Evolutionary conservation across 53 echinoderm and acorn worm species (phyloP), one percentile per base, ranked within the genome.

Genomic region (Mesocentrotus franciscanus): DNA sequence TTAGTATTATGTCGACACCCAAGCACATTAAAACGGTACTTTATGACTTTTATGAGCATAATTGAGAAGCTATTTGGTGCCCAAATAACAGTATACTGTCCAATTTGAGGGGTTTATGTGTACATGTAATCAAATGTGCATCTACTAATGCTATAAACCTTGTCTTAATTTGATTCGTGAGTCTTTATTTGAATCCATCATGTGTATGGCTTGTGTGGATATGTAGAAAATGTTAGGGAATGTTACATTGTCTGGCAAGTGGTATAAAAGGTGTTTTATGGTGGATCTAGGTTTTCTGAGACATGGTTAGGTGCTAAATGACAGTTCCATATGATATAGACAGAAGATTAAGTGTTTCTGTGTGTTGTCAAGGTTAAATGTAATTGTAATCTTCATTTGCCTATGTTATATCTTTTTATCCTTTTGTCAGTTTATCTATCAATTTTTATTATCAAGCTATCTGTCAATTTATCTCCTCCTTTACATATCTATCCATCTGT

Each of bases 1-100:
- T 20, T 81, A 20, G 81, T 81, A 39, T 26, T 87, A 29, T 91
- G 66, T 91, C 66, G 91, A 91, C 64, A 91, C 32, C 66, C 91
- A 91, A 66, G 91, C 91, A 61, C 90, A 90, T 90, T 90, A 62
- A 62, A 91, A 35, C 5, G 34, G 39, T 91, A 91, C 34, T 91
- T 39, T 34, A 91, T 91, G 8, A 18, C 33, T 11, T 91, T 34
- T 66, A 35, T 64, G 16, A 17, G 91, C 64, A 34, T 22, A 9
- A 66, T 91, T 91, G 16, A 34, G 11, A 17, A 59, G 22, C 13
- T 62, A 35, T 64, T 91, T 66, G 66, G 35, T 35, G 33, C 20
- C 91, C 11, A 56, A 58, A 58, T 84, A 55, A 18, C 8, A 84
- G 9, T 34, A 84, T 18, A 55, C 18, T 39, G 84, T 55, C 10